A percentile compares a stretch with the other conserved stretches of the same genome.
phyloP scores from a whole-genome alignment of 2,888 invertebrate species.

The Cantharis rufa region DNA sequence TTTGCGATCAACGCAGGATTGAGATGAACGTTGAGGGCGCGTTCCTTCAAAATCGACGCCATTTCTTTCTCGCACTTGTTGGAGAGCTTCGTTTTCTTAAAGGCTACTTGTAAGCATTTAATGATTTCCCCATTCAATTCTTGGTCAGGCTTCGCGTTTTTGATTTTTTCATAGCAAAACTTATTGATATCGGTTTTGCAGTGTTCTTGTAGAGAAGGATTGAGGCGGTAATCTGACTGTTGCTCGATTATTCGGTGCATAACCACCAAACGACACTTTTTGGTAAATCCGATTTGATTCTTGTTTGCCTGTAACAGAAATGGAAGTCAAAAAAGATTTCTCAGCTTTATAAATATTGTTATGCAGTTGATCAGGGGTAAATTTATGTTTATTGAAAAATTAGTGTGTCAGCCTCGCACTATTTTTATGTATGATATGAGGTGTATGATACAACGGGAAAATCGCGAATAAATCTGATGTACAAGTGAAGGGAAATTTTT shows the following conservation, averaged over 20 bases:
- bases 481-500: too few relatives aligned
- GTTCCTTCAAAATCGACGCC: constrained; percentile 79
- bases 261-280: constrained; percentile 82
- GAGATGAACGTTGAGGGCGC: constrained; percentile 87
- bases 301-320: constrained; percentile 62
- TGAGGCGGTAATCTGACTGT: constrained; percentile 87
- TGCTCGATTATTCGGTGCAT: constrained; percentile 87
- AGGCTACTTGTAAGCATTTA: constrained; percentile 80
- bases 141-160: constrained; percentile 62
- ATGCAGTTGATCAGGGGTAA: neutral
- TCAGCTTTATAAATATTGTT: too few relatives aligned
- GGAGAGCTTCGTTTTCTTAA: constrained; percentile 74
- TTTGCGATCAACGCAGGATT: constrained; percentile 84
- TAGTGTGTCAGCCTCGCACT: too few relatives aligned
- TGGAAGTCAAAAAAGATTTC: too few relatives aligned
- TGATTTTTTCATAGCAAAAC: constrained; percentile 56
- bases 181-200: constrained; percentile 83
- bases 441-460: too few relatives aligned
- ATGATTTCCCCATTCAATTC: constrained; percentile 84
- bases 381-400: too few relatives aligned
- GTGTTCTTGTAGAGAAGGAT: constrained; percentile 78
- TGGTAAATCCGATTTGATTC: constrained; percentile 78
- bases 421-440: too few relatives aligned
- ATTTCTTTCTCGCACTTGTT: constrained; percentile 82
- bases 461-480: too few relatives aligned